Evolutionary conservation across 2,888 invertebrate genomes (phyloP).

Genomic region (Plagodis dolabraria): DNA sequence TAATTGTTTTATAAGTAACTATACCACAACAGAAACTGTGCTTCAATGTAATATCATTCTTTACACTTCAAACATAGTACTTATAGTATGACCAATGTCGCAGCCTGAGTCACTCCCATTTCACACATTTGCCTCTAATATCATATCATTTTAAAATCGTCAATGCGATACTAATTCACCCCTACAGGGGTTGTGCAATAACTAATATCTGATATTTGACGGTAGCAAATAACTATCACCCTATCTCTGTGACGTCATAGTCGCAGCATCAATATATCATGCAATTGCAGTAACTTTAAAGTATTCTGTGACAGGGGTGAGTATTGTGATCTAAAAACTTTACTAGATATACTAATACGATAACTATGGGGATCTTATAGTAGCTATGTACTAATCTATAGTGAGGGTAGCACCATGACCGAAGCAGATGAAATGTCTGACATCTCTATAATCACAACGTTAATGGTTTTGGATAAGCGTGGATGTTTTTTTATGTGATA

Average conservation of each 20-base stretch:
- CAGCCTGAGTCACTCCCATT: constrained; percentile 9
- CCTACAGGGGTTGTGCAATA: constrained; percentile 20
- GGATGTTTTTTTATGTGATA: constrained; percentile 10
- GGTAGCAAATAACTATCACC: not conserved
- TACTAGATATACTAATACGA: not conserved
- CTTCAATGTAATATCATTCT: not conserved
- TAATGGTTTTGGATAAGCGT: constrained; percentile 29
- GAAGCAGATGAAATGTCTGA: constrained; percentile 58
- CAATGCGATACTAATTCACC: constrained; percentile 63
- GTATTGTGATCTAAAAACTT: not conserved
- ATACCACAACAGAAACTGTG: too few species aligned
- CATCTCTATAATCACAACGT: constrained; percentile 59
- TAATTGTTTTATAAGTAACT: too few species aligned
- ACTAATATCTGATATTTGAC: constrained; percentile 8
- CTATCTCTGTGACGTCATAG: constrained; percentile 3
- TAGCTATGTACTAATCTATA: constrained; percentile 7
- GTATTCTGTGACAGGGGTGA: constrained; percentile 10
- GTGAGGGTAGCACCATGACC: constrained; percentile 19
- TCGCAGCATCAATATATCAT: not conserved
- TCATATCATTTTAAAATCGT: constrained; percentile 61
- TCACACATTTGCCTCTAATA: constrained; percentile 37
- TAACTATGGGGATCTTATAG: constrained; percentile 2
- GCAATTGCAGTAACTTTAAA: constrained; percentile 3
- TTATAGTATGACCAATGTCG: not conserved
- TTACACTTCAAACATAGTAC: not conserved